Percentiles rank a stretch among this genome's conserved stretches.
phyloP scores from a whole-genome alignment of 2,113 vertebrate species.

The Gymnogyps californianus region DNA sequence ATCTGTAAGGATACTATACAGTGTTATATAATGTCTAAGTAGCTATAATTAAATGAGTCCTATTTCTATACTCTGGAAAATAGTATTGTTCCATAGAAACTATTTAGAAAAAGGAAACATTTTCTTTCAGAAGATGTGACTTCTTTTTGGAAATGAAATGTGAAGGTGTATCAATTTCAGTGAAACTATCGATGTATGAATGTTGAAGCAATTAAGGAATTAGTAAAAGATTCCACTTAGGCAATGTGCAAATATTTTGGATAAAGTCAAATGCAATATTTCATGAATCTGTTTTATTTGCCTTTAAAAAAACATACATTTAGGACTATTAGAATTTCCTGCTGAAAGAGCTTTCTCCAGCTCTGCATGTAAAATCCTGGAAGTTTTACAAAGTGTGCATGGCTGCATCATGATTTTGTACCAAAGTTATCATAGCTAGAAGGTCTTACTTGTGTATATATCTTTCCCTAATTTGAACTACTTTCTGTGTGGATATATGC shows the following conservation, averaged over 20 bases:
- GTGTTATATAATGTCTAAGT: neutral
- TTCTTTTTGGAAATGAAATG: neutral
- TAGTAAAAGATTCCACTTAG: neutral
- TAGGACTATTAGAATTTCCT: neutral
- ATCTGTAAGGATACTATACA: neutral
- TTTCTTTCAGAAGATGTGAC: neutral
- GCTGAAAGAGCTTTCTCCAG: neutral
- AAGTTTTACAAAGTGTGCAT: neutral
- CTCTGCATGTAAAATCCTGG: neutral
- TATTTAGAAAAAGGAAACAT: neutral
- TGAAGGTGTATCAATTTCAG: neutral
- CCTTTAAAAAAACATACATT: neutral
- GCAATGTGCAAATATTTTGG: neutral
- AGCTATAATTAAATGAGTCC: neutral
- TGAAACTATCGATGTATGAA: neutral
- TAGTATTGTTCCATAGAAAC: neutral
- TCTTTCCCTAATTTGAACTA: neutral
- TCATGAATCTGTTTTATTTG: neutral
- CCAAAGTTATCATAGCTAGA: neutral
- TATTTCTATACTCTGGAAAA: neutral
- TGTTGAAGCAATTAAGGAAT: neutral
- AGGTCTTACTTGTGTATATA: neutral
- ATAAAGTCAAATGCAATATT: neutral
- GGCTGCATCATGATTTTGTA: neutral
- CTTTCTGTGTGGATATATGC: neutral